Conservation (phyloP, 2,888 invertebrate species). For the Oithona nana region DNA sequence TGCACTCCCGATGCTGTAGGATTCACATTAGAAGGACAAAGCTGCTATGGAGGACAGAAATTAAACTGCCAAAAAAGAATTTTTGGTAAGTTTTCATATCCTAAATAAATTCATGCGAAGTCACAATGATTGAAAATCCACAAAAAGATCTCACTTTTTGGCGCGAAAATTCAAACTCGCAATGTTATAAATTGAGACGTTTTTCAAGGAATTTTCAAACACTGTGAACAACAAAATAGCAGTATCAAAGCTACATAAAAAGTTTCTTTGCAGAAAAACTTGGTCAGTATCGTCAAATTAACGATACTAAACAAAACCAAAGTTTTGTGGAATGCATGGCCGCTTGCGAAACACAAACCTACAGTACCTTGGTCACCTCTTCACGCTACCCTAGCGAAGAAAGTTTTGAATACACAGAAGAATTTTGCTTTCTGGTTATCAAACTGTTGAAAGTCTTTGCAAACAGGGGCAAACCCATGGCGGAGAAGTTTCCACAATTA, state of each 20-base stretch:
- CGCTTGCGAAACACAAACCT: background rate
- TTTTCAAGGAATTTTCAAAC: too few species aligned
- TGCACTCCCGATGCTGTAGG: background rate
- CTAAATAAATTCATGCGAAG: too few species aligned
- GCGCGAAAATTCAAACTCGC: background rate
- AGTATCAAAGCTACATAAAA: too few species aligned
- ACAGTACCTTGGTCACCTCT: background rate
- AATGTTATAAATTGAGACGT: too few species aligned
- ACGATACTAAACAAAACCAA: too few species aligned
- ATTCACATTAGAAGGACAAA: background rate
- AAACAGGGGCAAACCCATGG: too few species aligned
- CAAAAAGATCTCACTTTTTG: too few species aligned
- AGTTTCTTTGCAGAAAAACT: too few species aligned
- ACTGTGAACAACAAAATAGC: too few species aligned
- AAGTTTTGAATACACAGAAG: background rate
- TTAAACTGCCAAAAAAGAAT: background rate
- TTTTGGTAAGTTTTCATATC: background rate
- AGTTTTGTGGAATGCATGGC: background rate
- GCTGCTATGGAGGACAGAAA: background rate
- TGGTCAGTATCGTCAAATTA: too few species aligned
- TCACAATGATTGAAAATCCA: too few species aligned
- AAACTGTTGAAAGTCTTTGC: background rate
- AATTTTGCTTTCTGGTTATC: background rate
- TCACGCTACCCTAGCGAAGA: background rate
- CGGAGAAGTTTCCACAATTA: too few species aligned